Evolutionary conservation across 2,888 invertebrate species (phyloP), one percentile per base, ranked within the genome.

Genomic region (Anarsia innoxiella): DNA sequence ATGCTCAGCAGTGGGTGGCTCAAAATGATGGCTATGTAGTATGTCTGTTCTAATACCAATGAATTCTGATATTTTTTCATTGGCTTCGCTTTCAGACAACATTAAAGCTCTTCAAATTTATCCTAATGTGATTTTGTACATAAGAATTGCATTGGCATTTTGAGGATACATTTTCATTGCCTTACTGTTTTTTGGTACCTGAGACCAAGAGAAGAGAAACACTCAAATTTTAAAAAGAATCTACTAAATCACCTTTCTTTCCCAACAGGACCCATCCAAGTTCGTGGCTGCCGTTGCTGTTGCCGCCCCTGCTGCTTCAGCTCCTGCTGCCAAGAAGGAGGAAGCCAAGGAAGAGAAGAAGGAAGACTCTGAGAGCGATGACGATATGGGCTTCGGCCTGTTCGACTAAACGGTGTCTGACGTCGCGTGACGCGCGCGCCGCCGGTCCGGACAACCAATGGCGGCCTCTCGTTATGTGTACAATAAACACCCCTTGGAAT

Each of bases 371-470:
- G 93, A 92, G 66, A 90, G 90, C 46, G 96, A 96, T 62, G 97
- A 97, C 59, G 98, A 97, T 78, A 97, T 99, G 97, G 98, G 98
- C 78, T 96, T 99, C 82, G 97, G 97, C 78, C 91, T 95, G 13
- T 95, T 95, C 69, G 95, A 94, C 78, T 95, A 93, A 88, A 48
- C 49, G 34, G 23, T 23, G 12, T 12, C 32, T 29, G 34, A 14
- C 11, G 43, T 42, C 30, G 39, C 30, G 36, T 36, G 26, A 33
- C 32, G 42, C 53, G 60, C 51, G 55, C 73, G 66, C 80, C 76
- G 80, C 80, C 83, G 82, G 82, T 73, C 48, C 50, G 76, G 76
- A 74, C 77, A 52, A 72, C 79, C 68, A 71, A 63, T 83, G 83
- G 83, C 80, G 80, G 80, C 67, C 59, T 67, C 54, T 62, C 59